Evolutionary conservation across 1,140 invertebrate species (phyloP).

Genomic region (Hetaerina americana): DNA sequence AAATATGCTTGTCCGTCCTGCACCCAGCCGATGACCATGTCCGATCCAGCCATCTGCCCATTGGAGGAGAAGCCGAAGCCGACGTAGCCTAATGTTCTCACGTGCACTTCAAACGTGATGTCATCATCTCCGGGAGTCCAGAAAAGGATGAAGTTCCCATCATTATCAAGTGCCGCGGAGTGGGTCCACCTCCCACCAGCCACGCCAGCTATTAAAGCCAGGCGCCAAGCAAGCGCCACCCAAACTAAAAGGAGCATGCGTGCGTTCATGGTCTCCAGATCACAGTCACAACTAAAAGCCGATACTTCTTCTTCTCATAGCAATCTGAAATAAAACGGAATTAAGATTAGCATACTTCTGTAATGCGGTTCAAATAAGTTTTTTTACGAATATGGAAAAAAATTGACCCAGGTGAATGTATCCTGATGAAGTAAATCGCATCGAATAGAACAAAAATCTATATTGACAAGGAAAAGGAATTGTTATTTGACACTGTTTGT

Average conservation of each 20-base stretch:
- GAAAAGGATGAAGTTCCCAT: constrained; percentile 32
- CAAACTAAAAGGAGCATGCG: not conserved
- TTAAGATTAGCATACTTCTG: too few species aligned
- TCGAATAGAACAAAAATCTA: too few species aligned
- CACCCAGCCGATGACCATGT: constrained; percentile 61
- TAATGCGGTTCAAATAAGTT: too few species aligned
- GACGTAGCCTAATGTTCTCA: constrained; percentile 63
- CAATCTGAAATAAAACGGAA: too few species aligned
- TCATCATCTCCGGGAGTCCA: constrained; percentile 39
- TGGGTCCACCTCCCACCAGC: constrained; percentile 26
- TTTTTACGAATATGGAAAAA: too few species aligned
- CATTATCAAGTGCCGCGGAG: constrained; percentile 29
- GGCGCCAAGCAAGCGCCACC: not conserved
- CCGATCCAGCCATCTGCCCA: constrained; percentile 49
- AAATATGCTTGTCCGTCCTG: constrained; percentile 32
- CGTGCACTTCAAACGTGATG: constrained; percentile 67
- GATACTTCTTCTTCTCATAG: too few species aligned
- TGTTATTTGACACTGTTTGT: too few species aligned
- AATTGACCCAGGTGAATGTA: too few species aligned
- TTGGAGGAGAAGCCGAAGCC: constrained; percentile 67
- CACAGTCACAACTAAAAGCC: not conserved
- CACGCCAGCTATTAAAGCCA: not conserved
- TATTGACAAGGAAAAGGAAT: too few species aligned
- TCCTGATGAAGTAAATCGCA: too few species aligned
- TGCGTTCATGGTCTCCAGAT: not conserved